Percentiles rank a stretch among this genome's conserved stretches.
These are phyloP conservation scores for Heliconius hermathena DNA, from an alignment of 1,140 invertebrate genomes.

Conservation along the genomic window DNA sequence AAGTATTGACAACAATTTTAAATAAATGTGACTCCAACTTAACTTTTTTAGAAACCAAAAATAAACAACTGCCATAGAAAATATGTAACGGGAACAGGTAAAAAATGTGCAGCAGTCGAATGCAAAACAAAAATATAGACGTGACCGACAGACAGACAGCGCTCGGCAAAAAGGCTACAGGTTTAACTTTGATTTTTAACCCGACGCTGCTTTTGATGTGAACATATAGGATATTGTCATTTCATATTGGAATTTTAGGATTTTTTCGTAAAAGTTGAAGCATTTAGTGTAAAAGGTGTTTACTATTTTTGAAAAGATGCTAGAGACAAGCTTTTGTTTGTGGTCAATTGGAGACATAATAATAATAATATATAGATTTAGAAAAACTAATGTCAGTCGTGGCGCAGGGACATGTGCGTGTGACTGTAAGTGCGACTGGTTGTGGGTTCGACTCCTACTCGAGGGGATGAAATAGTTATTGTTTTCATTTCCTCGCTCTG, in stretches of 20 bases:
- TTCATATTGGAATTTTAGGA: neutral
- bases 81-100: neutral
- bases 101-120: neutral
- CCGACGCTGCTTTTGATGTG: neutral
- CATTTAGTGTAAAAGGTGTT: too few species aligned
- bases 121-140: neutral
- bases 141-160: neutral
- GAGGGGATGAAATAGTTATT: too few species aligned
- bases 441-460: too few species aligned
- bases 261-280: neutral
- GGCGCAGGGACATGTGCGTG: too few species aligned
- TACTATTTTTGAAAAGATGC: too few species aligned
- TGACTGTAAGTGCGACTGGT: too few species aligned
- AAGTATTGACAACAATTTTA: neutral
- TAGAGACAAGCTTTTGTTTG: too few species aligned
- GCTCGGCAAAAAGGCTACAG: conserved; percentile 1
- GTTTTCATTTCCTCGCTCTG: too few species aligned
- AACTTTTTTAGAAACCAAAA: neutral
- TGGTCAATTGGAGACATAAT: too few species aligned
- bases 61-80: neutral
- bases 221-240: neutral
- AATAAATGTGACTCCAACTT: neutral
- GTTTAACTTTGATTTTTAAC: conserved; percentile 7
- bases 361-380: too few species aligned
- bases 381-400: too few species aligned